phyloP scores from a whole-genome alignment of 2,113 vertebrate species.

The Laterallus jamaicensis region DNA sequence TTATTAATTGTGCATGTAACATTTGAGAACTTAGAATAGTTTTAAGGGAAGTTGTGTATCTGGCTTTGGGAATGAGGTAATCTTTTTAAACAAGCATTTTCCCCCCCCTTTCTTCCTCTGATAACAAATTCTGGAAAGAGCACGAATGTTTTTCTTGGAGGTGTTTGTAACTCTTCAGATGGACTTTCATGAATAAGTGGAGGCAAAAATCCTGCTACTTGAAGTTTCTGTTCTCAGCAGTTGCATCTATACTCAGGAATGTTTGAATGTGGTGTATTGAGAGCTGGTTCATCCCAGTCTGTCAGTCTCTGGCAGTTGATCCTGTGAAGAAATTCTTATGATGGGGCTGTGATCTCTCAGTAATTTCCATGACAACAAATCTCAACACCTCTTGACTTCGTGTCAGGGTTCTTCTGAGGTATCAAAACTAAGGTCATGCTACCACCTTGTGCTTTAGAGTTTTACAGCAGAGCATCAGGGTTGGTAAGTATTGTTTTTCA shows the following conservation, averaged over 20 bases:
- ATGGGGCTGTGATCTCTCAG: background rate
- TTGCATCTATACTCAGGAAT: accelerated
- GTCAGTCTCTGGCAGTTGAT: background rate
- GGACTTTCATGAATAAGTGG: background rate
- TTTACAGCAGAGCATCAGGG: background rate
- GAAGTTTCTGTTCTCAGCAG: background rate
- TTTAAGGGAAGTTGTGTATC: background rate
- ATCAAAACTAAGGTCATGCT: background rate
- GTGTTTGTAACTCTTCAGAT: background rate
- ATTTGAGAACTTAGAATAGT: background rate
- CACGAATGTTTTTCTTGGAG: background rate
- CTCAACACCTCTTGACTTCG: background rate
- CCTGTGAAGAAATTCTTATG: background rate
- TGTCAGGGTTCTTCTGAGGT: background rate
- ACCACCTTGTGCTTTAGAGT: background rate
- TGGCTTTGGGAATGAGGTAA: background rate
- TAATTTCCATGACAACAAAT: background rate
- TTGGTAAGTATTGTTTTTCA: background rate
- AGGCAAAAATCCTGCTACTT: background rate
- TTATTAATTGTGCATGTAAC: background rate
- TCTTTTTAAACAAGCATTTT: background rate
- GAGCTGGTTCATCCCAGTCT: background rate
- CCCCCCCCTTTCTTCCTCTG: background rate
- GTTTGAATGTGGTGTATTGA: background rate
- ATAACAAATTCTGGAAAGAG: background rate